Evolutionary conservation across 2,888 invertebrate genomes (phyloP), one percentile per base, ranked within the genome.

Genomic region (Muschampia plurimacula): DNA sequence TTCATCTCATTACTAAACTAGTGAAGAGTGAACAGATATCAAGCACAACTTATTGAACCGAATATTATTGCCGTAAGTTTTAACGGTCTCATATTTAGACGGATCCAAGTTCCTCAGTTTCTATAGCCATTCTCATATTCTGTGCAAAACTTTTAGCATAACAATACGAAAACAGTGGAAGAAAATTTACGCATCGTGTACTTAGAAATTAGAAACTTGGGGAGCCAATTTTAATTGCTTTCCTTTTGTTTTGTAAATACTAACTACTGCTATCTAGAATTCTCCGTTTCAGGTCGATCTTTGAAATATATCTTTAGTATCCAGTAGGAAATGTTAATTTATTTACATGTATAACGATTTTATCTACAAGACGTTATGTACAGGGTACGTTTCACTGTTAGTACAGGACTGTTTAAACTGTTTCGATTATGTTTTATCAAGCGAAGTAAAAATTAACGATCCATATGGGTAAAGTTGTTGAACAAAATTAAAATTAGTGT

Each of bases 121-220:
- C 66, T 41, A 60, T 60, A 22, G 66, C 39, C 66, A 44, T 71
- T 71, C 57, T 65, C 46, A 46, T 65, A 49, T 70, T 59, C 49
- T 15, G 49, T n/a, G 71, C 57, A n/a, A 39, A 71, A 66, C 46
- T 65, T 71, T 71, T 60, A 60, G 60, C 66, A 64, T 64, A 69
- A 66, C 60, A 66, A 49, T 66, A 71, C 10, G 49, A 60, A 44
- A 59, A 49, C 66, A 66, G 57, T 68, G 28, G 44, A 46, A 71
- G 71, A 28, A 60, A 70, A 66, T 71, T 71, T 71, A 71, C 64
- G 59, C 32, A 49, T 46, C 39, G 39, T 49, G 59, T 71, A 62
- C 46, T 55, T 5, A 65, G 44, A 22, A 15, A 70, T 65, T 64
- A 41, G 39, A 22, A 65, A 59, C 46, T 71, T 39, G 32, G 62